Base-by-base conservation (phyloP, 2,113 vertebrate species). In the Rhagologus leucostigma region DNA sequence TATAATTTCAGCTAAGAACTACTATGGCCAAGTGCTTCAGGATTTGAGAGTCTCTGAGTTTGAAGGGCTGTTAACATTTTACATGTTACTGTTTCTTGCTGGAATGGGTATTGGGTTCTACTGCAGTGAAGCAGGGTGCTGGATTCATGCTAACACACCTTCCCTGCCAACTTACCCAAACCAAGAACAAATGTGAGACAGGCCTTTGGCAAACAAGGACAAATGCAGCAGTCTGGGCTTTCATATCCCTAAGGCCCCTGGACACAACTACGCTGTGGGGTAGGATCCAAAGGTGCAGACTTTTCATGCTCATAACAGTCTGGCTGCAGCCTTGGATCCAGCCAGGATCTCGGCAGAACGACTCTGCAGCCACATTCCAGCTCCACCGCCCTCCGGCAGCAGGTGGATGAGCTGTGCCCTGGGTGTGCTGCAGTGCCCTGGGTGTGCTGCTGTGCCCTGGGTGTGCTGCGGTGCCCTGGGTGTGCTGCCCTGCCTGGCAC, bases 281-380 rank as follows among this genome's bases (percentile, higher is more conserved):
- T 3, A 41, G 19, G 41, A 69, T 4, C 9, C 44, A 49, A 60
- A 50, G 86, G 65, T 6, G 13, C 29, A 63, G 47, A 21, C 20
- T 21, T 41, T 26, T 32, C 37, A 26, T 1, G 7, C 3, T 11
- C 29, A 3, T 11, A 52, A 29, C 0, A 0, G 44, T 11, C 29
- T 0, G 4, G 50, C 60, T 70, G 47, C 62, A 39, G 67, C 35
- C 64, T 37, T 9, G 19, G 46, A 30, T 44, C 18, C 41, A 19
- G 16, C 30, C 46, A 21, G 46, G 41, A 30, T 29, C 50, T 29
- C 20, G 2, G 26, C 64, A 56, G 55, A 37, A 47, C 32, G 17
- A 0, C 50, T 42, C 4, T 17, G 55, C 10, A n/a, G 64, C 35
- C 59, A 20, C 10, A 0, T 5, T 13, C 11, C 50, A 33, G 69